A percentile compares a stretch with the other conserved stretches of the same genome.
These are phyloP conservation scores for Drosophila grimshawi DNA, from an alignment of 1,140 invertebrate species.

Conservation along the genomic window DNA sequence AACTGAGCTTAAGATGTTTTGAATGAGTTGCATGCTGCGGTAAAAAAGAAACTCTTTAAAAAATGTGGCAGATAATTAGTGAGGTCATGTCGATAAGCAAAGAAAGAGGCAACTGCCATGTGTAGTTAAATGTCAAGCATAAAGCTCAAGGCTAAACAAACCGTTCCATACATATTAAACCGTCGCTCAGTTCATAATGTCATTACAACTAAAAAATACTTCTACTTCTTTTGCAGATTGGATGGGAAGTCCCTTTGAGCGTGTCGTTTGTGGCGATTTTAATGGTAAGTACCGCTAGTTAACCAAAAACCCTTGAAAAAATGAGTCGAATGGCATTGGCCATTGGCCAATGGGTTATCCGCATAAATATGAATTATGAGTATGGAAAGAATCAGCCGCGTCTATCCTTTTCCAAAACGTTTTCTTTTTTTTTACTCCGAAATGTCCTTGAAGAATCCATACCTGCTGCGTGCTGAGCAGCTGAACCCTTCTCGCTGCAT, in stretches of 20 bases:
- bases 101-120: slow-evolving; percentile 26
- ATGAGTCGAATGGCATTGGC: slow-evolving; percentile 58
- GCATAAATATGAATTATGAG: slow-evolving; percentile 37
- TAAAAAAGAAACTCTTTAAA: slow-evolving; percentile 5
- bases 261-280: slow-evolving; percentile 95
- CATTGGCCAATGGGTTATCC: slow-evolving; percentile 71
- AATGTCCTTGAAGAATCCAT: slow-evolving; percentile 58
- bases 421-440: slow-evolving; percentile 42
- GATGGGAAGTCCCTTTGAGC: slow-evolving; percentile 94
- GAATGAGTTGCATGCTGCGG: slow-evolving; percentile 61
- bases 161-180: slow-evolving; percentile 37
- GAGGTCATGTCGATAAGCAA: slow-evolving; percentile 19
- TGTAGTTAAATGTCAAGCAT: slow-evolving; percentile 2
- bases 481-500: slow-evolving; percentile 62
- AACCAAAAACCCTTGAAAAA: slow-evolving; percentile 65
- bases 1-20: slow-evolving; percentile 60
- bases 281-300: slow-evolving; percentile 86
- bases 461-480: slow-evolving; percentile 40
- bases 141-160: slow-evolving; percentile 49
- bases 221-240: slow-evolving; percentile 88
- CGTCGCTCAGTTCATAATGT: slow-evolving; percentile 28
- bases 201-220: slow-evolving; percentile 26
- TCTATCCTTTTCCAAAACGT: slow-evolving; percentile 19
- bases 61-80: slow-evolving; percentile 25
- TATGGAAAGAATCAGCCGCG: slow-evolving; percentile 12